These are phyloP conservation scores for Epizoanthus fatuus DNA, from an alignment of 92 coral and sea anemone genomes.

Conservation along the genomic window DNA sequence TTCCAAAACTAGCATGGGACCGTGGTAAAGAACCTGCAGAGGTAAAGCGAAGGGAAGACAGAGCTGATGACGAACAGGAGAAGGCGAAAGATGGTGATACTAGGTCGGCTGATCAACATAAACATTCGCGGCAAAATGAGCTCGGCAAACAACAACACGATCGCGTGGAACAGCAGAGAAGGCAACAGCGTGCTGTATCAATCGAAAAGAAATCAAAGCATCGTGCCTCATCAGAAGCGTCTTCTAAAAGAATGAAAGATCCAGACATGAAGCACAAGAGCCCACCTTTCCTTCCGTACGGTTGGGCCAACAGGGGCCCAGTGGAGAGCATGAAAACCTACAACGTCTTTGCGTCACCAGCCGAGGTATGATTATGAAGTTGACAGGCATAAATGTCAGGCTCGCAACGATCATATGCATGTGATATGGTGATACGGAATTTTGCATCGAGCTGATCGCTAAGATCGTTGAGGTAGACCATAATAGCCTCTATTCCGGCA, in stretches of 20 bases:
- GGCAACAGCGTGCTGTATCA: constrained; percentile 57
- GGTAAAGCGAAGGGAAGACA: not conserved
- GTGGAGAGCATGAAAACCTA: constrained; percentile 92
- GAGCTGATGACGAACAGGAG: not conserved
- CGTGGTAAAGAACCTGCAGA: not conserved
- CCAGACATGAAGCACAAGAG: constrained; percentile 24
- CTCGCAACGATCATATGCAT: too few species aligned
- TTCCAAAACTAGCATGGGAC: constrained; percentile 41
- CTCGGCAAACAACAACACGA: constrained; percentile 30
- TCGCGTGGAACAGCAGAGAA: constrained; percentile 30
- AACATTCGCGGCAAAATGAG: constrained; percentile 21
- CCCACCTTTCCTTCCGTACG: constrained; percentile 93
- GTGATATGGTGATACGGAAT: too few species aligned
- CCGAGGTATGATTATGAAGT: constrained; percentile 72
- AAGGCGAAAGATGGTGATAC: constrained; percentile 27
- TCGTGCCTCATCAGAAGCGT: constrained; percentile 5
- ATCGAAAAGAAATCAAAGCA: constrained; percentile 14
- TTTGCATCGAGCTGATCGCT: too few species aligned
- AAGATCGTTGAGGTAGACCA: too few species aligned
- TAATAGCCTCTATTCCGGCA: too few species aligned
- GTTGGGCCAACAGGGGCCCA: constrained; percentile 92
- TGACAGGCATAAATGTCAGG: not conserved
- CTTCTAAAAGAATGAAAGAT: constrained; percentile 36
- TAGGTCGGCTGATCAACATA: constrained; percentile 9
- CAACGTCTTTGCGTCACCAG: constrained; percentile 87